These are phyloP conservation scores for Neotoma lepida DNA, from an alignment of 2,113 vertebrate species.

Conservation along the genomic window DNA sequence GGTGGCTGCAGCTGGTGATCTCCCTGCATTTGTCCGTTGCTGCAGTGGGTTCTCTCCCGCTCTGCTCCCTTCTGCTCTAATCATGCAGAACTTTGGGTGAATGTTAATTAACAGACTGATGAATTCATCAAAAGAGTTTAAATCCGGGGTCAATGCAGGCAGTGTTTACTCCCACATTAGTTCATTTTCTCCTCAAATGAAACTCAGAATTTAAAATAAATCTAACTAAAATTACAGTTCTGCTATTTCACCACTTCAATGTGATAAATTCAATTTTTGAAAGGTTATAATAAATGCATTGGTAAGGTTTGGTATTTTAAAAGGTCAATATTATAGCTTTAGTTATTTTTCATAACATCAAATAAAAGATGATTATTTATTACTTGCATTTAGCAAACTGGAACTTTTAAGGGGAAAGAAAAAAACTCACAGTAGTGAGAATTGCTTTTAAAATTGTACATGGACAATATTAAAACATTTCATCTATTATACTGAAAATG, in stretches of 20 bases:
- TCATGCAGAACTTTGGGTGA: constrained; percentile 55
- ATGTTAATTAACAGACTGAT: constrained; percentile 69
- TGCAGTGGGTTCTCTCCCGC: background rate
- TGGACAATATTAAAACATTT: background rate
- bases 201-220: constrained; percentile 39
- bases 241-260: constrained; percentile 47
- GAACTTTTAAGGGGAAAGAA: background rate
- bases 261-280: constrained; percentile 74
- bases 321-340: constrained; percentile 68
- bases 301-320: constrained; percentile 67
- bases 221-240: constrained; percentile 66
- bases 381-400: constrained; percentile 42
- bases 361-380: constrained; percentile 47
- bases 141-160: constrained; percentile 26
- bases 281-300: constrained; percentile 69
- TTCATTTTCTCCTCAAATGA: constrained; percentile 69
- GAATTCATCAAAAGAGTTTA: constrained; percentile 68
- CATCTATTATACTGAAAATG: background rate
- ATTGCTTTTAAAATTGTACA: constrained; percentile 44
- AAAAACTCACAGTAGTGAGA: background rate
- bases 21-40: background rate
- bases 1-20: background rate
- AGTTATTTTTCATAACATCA: constrained; percentile 52
- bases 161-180: constrained; percentile 57
- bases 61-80: constrained; percentile 43